These are phyloP conservation scores for Umimayanthus chanpuru DNA, from an alignment of 92 coral and sea anemone genomes.

Conservation along the genomic window DNA sequence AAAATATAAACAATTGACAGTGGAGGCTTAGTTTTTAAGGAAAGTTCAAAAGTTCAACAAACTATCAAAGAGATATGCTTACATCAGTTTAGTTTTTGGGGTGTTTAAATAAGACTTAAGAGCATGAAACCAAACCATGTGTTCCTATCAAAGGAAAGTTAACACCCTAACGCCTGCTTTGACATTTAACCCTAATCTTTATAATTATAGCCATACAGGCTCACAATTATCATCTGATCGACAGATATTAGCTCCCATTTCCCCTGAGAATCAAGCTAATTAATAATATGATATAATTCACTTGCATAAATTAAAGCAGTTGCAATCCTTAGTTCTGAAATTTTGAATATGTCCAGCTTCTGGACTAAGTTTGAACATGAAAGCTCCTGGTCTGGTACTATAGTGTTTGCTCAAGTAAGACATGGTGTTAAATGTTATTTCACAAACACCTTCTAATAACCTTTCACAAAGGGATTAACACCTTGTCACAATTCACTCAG, in stretches of 20 bases:
- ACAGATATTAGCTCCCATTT: not conserved
- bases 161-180: not conserved
- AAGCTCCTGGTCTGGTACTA: no score
- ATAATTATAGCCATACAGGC: not conserved
- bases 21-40: not conserved
- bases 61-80: not conserved
- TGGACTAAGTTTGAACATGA: not conserved
- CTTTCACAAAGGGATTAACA: not conserved
- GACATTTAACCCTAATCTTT: not conserved
- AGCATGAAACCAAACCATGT: not conserved
- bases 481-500: not conserved
- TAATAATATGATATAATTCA: not conserved
- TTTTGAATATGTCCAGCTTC: not conserved
- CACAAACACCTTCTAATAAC: not conserved
- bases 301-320: not conserved
- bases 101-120: slow-evolving; percentile 14
- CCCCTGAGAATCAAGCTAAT: not conserved
- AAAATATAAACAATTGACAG: not conserved
- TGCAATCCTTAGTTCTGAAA: not conserved
- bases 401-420: no score
- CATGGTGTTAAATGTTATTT: not conserved
- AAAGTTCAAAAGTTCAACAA: slow-evolving; percentile 9
- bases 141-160: not conserved
- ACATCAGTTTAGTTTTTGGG: not conserved
- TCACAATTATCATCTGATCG: not conserved